Evolutionary conservation across 2,888 invertebrate genomes (phyloP).

Genomic region (Leucophora obtusa): DNA sequence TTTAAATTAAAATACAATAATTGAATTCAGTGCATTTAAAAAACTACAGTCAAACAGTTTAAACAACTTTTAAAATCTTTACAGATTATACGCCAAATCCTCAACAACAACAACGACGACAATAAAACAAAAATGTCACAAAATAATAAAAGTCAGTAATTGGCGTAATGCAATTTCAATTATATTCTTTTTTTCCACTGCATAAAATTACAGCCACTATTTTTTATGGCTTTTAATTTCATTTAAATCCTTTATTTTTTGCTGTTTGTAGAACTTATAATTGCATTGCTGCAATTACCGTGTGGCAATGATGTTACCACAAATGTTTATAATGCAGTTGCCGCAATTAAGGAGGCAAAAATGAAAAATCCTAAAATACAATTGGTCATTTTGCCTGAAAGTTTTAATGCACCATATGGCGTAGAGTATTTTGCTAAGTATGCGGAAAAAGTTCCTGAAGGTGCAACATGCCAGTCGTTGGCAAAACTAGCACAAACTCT

Average conservation of each 20-base stretch:
- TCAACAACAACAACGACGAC: neutral
- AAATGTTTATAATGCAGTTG: slow-evolving; percentile 71
- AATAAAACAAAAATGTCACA: slow-evolving; percentile 36
- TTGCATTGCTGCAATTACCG: slow-evolving; percentile 72
- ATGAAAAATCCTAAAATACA: slow-evolving; percentile 73
- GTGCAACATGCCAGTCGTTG: slow-evolving; percentile 85
- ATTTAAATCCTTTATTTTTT: neutral
- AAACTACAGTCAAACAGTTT: neutral
- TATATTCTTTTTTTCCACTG: too few species aligned
- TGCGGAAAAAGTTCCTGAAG: slow-evolving; percentile 91
- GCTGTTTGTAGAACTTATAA: slow-evolving; percentile 70
- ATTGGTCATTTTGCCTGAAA: slow-evolving; percentile 88
- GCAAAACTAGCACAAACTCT: slow-evolving; percentile 87
- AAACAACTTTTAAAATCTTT: neutral
- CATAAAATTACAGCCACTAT: too few species aligned
- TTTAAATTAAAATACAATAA: slow-evolving; percentile 19
- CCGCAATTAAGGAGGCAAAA: slow-evolving; percentile 70
- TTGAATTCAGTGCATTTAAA: slow-evolving; percentile 14
- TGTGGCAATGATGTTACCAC: slow-evolving; percentile 67
- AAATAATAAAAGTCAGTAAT: slow-evolving; percentile 48
- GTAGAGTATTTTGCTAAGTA: slow-evolving; percentile 87
- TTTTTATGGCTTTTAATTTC: neutral
- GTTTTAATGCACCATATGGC: slow-evolving; percentile 97
- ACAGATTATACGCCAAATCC: too few species aligned
- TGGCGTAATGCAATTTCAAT: too few species aligned